phyloP scores from a whole-genome alignment of 1,140 invertebrate genomes.

The Trichoplusia ni region DNA sequence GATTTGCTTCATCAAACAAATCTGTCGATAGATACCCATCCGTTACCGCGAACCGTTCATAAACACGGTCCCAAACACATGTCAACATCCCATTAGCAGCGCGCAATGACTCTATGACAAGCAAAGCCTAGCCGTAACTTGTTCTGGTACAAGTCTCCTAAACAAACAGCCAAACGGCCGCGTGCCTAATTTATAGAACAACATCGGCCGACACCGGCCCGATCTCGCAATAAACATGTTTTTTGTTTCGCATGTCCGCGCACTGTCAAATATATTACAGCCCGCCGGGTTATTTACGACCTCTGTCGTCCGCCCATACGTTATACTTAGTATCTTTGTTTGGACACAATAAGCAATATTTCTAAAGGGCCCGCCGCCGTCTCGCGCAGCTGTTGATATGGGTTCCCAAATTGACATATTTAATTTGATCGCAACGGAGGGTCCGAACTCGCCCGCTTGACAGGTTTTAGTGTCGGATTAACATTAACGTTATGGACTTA shows the following conservation, averaged over 20 bases:
- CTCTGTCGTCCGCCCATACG: conserved; percentile 79
- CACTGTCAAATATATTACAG: conserved; percentile 81
- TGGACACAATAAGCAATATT: conserved; percentile 82
- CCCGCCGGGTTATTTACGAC: conserved; percentile 79
- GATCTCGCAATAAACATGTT: conserved; percentile 79
- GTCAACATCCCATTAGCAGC: neutral
- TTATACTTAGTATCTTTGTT: conserved; percentile 82
- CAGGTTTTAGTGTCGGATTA: conserved; percentile 80
- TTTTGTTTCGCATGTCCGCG: conserved; percentile 80
- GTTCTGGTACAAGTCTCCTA: conserved; percentile 39
- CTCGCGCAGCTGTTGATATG: conserved; percentile 80
- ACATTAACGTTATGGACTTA: conserved; percentile 75
- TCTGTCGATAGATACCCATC: neutral
- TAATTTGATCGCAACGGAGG: conserved; percentile 79
- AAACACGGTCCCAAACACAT: conserved; percentile 29
- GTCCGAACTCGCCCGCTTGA: conserved; percentile 66
- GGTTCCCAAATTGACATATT: conserved; percentile 81
- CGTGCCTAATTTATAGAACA: conserved; percentile 70
- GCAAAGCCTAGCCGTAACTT: conserved; percentile 24
- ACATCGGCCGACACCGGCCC: conserved; percentile 41
- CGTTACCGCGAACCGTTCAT: neutral
- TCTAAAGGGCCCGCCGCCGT: conserved; percentile 77
- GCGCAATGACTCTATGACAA: neutral
- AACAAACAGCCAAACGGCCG: conserved; percentile 66
- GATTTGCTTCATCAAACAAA: neutral